A percentile compares a stretch with the other conserved stretches of the same genome.
Conservation (phyloP, 2,888 invertebrate species). For the Drosophila lutescens region DNA sequence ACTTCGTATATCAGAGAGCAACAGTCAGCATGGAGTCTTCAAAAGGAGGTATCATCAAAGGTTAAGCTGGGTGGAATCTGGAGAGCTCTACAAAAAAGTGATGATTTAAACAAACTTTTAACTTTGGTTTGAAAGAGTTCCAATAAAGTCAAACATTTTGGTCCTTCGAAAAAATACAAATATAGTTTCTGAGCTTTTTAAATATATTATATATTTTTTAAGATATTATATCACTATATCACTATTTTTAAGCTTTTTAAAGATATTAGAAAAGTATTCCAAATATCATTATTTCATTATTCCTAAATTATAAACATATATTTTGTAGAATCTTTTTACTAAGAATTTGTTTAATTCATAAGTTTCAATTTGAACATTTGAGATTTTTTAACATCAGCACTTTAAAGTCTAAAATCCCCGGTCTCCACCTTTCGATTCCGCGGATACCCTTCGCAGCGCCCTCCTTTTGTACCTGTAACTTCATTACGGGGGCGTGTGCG, state of each 20-base stretch:
- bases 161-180: too few species aligned
- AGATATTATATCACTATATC: too few species aligned
- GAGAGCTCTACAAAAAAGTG: not conserved
- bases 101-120: not conserved
- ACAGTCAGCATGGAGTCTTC: slow-evolving; percentile 19
- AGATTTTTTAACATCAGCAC: not conserved
- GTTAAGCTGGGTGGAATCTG: not conserved
- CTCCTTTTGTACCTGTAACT: slow-evolving; percentile 69
- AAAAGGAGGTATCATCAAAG: slow-evolving; percentile 1
- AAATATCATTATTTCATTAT: too few species aligned
- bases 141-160: too few species aligned
- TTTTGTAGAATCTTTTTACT: not conserved
- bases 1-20: slow-evolving; percentile 34
- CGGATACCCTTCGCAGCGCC: slow-evolving; percentile 12
- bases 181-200: too few species aligned
- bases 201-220: too few species aligned
- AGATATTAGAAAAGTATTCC: too few species aligned
- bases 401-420: slow-evolving; percentile 1
- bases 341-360: not conserved
- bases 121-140: not conserved
- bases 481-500: slow-evolving; percentile 56
- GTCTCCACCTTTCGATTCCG: not conserved
- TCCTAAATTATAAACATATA: too few species aligned
- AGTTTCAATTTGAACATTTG: not conserved
- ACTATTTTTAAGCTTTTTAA: too few species aligned